phyloP scores from a whole-genome alignment of 2,888 invertebrate genomes.

The Alentia gelatinosa region DNA sequence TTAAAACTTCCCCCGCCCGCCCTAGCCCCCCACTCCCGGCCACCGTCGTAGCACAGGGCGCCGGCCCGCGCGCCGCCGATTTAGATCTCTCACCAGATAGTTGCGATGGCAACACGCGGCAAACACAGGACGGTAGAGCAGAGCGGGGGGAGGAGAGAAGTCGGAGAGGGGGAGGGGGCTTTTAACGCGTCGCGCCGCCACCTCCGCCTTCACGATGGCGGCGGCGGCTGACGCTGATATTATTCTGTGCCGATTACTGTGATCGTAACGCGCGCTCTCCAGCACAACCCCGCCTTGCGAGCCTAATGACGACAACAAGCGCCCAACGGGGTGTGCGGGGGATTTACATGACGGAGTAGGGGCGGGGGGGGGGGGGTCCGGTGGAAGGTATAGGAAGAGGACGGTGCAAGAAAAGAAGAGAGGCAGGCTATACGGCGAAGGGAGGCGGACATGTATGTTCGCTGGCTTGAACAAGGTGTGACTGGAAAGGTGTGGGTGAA shows the following conservation, averaged over 20 bases:
- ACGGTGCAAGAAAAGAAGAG: too few relatives aligned
- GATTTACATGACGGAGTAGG: too few relatives aligned
- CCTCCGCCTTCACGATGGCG: neutral
- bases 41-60: too few relatives aligned
- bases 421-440: too few relatives aligned
- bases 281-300: neutral
- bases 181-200: neutral
- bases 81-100: conserved; percentile 50
- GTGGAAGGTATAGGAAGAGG: too few relatives aligned
- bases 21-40: neutral
- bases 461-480: too few relatives aligned
- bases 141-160: neutral
- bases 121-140: neutral
- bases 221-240: neutral
- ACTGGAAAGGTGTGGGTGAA: too few relatives aligned
- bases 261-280: neutral
- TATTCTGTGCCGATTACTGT: neutral
- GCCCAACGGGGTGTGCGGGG: neutral
- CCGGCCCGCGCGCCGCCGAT: neutral
- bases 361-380: too few relatives aligned
- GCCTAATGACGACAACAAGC: neutral
- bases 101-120: conserved; percentile 43
- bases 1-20: too few relatives aligned
- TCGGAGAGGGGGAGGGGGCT: neutral
- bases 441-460: too few relatives aligned